A percentile compares a stretch with the other conserved stretches of the same genome.
Conservation (phyloP, 1,140 invertebrate genomes). For the Leucophenga varia region DNA sequence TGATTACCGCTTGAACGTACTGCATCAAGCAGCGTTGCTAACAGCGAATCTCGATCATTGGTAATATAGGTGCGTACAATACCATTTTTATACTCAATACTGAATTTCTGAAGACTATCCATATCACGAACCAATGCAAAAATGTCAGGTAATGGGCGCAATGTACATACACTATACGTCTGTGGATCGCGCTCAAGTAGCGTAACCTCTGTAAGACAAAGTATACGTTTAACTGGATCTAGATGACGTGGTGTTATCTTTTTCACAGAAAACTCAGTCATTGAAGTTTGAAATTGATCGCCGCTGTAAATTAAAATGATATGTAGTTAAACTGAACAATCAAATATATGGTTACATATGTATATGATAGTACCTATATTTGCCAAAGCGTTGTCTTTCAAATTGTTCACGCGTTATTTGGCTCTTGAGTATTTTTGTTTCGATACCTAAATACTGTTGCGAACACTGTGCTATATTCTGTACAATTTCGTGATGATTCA, state of each 20-base stretch:
- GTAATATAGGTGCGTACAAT: constrained; percentile 84
- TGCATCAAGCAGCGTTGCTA: constrained; percentile 94
- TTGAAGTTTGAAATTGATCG: constrained; percentile 86
- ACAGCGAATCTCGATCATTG: constrained; percentile 82
- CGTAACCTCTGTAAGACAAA: constrained; percentile 96
- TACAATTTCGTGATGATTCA: constrained; percentile 82
- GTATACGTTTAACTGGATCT: constrained; percentile 77
- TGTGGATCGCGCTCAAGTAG: constrained; percentile 94
- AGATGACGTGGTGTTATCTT: constrained; percentile 78
- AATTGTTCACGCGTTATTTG: constrained; percentile 85
- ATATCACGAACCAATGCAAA: constrained; percentile 89
- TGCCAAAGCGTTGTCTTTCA: constrained; percentile 82
- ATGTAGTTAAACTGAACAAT: constrained; percentile 2
- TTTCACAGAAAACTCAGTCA: constrained; percentile 89
- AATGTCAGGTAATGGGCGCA: constrained; percentile 85
- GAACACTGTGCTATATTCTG: constrained; percentile 82
- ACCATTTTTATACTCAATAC: constrained; percentile 92
- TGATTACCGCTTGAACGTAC: constrained; percentile 94
- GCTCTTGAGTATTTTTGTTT: constrained; percentile 79
- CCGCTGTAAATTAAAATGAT: constrained; percentile 63
- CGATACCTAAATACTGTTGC: constrained; percentile 75
- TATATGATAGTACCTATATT: constrained; percentile 70
- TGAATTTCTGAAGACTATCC: constrained; percentile 91
- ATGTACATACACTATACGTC: constrained; percentile 86
- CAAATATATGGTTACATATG: not conserved